Evolutionary conservation across 2,888 invertebrate species (phyloP), one percentile per base, ranked within the genome.

Genomic region (Cosmia trapezina): DNA sequence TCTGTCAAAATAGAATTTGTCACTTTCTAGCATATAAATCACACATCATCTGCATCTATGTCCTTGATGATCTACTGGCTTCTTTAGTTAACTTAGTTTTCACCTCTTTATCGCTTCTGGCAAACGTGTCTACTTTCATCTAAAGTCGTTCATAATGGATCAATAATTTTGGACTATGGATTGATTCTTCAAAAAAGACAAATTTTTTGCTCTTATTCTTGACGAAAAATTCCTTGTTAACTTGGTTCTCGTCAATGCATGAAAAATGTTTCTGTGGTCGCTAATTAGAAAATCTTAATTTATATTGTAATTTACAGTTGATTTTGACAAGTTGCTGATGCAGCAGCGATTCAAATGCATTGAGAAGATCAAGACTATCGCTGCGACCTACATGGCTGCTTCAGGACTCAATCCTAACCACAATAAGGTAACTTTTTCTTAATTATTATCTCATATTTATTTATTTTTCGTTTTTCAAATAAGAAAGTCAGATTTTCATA

Each of bases 351-450:
- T 99, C 93, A 97, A 97, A 66, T 97, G 98, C 71, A 98, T 99
- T 70, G 99, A 99, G 93, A 99, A 99, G 95, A 99, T 99, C 77
- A 99, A 99, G 94, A 99, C 99, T 0, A 98, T 99, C 47, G 98
- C 98, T 43, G 98, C 98, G 3, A 98, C 98, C 5, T 99, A 99
- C 89, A 99, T 99, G 99, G 99, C 99, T 0, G 99, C 99, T 0
- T 98, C 98, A 4, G 99, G 99, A 33, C 96, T 99, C 5, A 98
- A 98, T 93, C 98, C 98, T 0, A 97, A 97, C 53, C 96, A 97
- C 87, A 97, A 97, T 97, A 95, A 85, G 81, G 87, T 70, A 69
- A 19, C n/a, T 17, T 47, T 64, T 64, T 37, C n/a, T 19, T 11
- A 28, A 14, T 9, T 3, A 41, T 3, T 19, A 12, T 3, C 19